Evolutionary conservation across 2,797 vertebrate genomes (phyloP), one percentile per base, ranked within the genome.

Genomic region (Xenopus petersii): DNA sequence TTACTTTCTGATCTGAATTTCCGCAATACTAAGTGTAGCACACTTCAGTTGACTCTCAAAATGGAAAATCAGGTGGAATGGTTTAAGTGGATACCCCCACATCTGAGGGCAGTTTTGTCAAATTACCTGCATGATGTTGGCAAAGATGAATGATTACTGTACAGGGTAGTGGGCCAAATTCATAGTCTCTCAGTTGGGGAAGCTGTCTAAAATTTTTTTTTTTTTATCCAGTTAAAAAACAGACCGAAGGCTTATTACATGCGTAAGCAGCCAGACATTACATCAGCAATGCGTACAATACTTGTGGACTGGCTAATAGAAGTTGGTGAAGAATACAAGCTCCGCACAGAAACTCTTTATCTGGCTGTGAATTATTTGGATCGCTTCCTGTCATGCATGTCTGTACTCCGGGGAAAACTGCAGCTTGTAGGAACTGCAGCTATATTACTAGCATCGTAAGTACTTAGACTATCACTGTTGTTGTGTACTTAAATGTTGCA

Each of bases 231-330:
- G 97, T 8, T 91, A 8, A 90, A 82, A 81, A 87, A 89, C 80
- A 91, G 88, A 55, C 90, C 95, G 10, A 93, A 85, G 69, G 85
- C 89, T 0, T 79, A 80, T 77, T 96, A 94, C 81, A 91, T 98
- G 88, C 88, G 82, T 73, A 95, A 93, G 70, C 97, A 99, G 70
- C 95, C 95, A 2, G 95, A 97, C 74, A 93, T 98, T 84, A 95
- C 92, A 0, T 80, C 83, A n/a, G 80, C 81, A 73, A 98, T 98
- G 97, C 90, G 95, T 15, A 75, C 89, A 1, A 87, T 97, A 71
- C 87, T 99, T 81, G 91, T 99, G 67, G 97, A 98, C 81, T 99
- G 97, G 97, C 85, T 98, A 80, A 93, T 92, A 13, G 96, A 98
- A 79, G 97, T 98, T 0, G 85, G 87, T 0, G 90, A 94, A 74